phyloP scores from a whole-genome alignment of 2,797 vertebrate genomes.

The Heterohyrax brucei region DNA sequence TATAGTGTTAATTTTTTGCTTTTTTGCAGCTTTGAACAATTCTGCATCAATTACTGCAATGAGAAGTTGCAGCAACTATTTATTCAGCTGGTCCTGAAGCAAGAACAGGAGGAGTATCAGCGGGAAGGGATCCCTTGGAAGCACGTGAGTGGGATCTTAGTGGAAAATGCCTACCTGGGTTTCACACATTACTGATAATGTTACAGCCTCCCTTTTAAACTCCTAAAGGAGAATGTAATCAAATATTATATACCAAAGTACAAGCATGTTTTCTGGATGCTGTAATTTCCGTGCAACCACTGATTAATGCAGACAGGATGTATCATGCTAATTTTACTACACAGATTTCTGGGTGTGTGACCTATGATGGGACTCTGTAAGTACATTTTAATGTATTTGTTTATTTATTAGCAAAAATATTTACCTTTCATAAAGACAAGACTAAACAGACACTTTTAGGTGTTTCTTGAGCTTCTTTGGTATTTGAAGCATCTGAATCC shows the following conservation, averaged over 20 bases:
- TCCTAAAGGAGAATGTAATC: too few species aligned
- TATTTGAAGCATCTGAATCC: neutral
- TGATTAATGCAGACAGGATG: neutral
- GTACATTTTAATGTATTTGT: neutral
- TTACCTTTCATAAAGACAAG: neutral
- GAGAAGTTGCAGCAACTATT: slow-evolving; percentile 99
- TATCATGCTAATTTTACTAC: neutral
- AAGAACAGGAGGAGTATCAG: slow-evolving; percentile 99
- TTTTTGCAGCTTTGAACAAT: slow-evolving; percentile 96
- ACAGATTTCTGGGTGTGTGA: neutral
- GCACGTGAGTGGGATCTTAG: slow-evolving; percentile 92
- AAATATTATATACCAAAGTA: neutral
- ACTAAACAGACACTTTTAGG: neutral
- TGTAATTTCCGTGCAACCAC: neutral
- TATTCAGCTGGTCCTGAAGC: slow-evolving; percentile 98
- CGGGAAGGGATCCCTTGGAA: slow-evolving; percentile 99
- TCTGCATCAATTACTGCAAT: slow-evolving; percentile 99
- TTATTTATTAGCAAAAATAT: neutral
- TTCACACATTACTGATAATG: fast-evolving
- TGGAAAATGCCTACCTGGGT: fast-evolving
- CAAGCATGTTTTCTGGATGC: neutral
- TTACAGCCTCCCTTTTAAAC: neutral
- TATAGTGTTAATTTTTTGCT: neutral
- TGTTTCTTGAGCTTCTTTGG: neutral
- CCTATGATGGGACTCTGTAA: neutral